These are phyloP conservation scores for Platypus cylindrus DNA, from an alignment of 2,888 invertebrate genomes.

Conservation along the genomic window DNA sequence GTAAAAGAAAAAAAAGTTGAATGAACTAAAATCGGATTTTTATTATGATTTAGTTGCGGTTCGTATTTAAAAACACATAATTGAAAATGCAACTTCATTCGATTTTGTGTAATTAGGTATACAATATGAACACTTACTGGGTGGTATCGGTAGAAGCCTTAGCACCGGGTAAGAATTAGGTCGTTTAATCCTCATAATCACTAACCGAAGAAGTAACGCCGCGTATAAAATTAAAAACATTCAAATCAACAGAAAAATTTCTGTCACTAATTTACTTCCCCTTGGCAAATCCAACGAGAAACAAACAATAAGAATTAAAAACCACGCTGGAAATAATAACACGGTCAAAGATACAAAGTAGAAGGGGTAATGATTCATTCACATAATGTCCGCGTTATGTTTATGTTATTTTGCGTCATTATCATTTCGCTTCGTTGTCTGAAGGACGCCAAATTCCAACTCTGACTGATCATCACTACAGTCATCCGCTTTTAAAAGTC, in stretches of 20 bases:
- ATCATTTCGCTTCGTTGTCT: slow-evolving; percentile 11
- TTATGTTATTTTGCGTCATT: slow-evolving; percentile 29
- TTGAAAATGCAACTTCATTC: slow-evolving; percentile 9
- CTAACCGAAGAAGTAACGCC: too few relatives aligned
- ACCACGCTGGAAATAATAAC: slow-evolving; percentile 17
- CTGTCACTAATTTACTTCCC: slow-evolving; percentile 9
- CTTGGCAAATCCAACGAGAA: slow-evolving; percentile 9
- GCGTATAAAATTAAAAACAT: slow-evolving; percentile 2
- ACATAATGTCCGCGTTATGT: slow-evolving; percentile 24
- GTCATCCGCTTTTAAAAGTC: too few relatives aligned
- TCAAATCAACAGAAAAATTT: slow-evolving; percentile 8
- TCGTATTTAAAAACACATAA: slow-evolving; percentile 4
- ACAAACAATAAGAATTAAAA: slow-evolving; percentile 17
- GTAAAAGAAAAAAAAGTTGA: slow-evolving; percentile 4
- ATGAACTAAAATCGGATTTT: slow-evolving; percentile 3
- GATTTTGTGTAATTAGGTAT: too few relatives aligned
- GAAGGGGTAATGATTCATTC: slow-evolving; percentile 27
- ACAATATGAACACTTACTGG: slow-evolving; percentile 15
- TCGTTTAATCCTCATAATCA: slow-evolving; percentile 55
- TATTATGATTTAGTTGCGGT: slow-evolving; percentile 2
- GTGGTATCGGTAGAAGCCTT: slow-evolving; percentile 43
- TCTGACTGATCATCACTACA: too few relatives aligned
- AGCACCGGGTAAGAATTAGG: slow-evolving; percentile 51
- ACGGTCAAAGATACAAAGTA: slow-evolving; percentile 18
- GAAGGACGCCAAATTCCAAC: slow-evolving; percentile 15